Evolutionary conservation across 1,140 invertebrate genomes (phyloP).

Genomic region (Diorhabda elongata): DNA sequence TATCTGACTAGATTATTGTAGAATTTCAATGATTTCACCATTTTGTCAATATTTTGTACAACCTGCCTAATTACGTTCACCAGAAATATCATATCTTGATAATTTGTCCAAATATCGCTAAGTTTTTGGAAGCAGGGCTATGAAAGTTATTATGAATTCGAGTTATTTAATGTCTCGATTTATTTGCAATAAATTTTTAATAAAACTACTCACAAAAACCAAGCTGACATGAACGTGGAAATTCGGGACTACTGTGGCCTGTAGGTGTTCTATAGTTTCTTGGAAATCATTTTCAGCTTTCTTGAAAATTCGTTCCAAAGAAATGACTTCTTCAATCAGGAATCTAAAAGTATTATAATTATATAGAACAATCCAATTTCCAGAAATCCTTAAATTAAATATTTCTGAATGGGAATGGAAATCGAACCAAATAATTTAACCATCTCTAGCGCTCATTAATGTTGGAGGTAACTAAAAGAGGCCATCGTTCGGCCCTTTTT

Average conservation of each 20-base stretch:
- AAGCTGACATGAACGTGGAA: conserved; percentile 6
- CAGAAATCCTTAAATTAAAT: too few relatives aligned
- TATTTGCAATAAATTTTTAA: not conserved
- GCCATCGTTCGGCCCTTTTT: too few relatives aligned
- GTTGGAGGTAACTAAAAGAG: too few relatives aligned
- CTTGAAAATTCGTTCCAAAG: too few relatives aligned
- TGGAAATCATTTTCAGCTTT: too few relatives aligned
- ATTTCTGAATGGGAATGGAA: too few relatives aligned
- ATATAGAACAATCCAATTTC: too few relatives aligned
- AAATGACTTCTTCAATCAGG: too few relatives aligned
- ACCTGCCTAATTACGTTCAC: conserved; percentile 13
- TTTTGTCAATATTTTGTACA: not conserved
- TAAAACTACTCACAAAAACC: conserved; percentile 18
- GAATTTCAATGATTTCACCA: not conserved
- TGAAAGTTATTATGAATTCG: not conserved
- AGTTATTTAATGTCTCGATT: not conserved
- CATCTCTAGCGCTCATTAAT: too few relatives aligned
- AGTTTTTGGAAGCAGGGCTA: conserved; percentile 15
- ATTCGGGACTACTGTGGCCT: conserved; percentile 1
- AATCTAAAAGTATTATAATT: too few relatives aligned
- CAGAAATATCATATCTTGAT: conserved; percentile 8
- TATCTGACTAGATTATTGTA: not conserved
- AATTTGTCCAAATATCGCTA: conserved; percentile 9
- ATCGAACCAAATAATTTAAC: too few relatives aligned
- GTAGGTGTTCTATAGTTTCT: not conserved